These are phyloP conservation scores for Triplophysa rosa DNA, from an alignment of 2,113 vertebrate species.

Conservation along the genomic window DNA sequence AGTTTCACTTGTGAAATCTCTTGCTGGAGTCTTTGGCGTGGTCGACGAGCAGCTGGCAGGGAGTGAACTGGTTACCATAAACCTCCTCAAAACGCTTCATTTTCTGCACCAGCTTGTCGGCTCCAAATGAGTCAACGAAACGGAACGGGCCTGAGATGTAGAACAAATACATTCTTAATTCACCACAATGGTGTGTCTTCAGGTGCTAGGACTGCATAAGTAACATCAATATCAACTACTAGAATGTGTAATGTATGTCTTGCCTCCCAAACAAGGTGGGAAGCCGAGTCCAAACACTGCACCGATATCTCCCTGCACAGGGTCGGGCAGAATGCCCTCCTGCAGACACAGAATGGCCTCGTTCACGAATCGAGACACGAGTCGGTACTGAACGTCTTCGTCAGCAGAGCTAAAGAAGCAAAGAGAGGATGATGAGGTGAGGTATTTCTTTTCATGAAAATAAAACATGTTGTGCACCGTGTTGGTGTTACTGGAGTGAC, in stretches of 20 bases:
- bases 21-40: conserved; percentile 77
- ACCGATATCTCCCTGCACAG: conserved; percentile 85
- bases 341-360: conserved; percentile 84
- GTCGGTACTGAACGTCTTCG: conserved; percentile 81
- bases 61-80: conserved; percentile 82
- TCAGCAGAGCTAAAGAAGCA: conserved; percentile 72
- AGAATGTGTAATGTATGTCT: conserved; percentile 38
- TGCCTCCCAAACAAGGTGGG: conserved; percentile 84
- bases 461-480: background rate
- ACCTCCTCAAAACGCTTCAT: conserved; percentile 80
- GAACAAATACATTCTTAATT: background rate
- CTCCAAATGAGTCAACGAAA: conserved; percentile 76
- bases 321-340: conserved; percentile 81
- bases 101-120: conserved; percentile 77
- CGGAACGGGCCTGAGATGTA: conserved; percentile 81
- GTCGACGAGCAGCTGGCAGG: conserved; percentile 84
- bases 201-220: background rate
- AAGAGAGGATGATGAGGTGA: conserved; percentile 1
- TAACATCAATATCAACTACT: background rate
- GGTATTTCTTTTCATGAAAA: background rate
- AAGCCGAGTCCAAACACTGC: conserved; percentile 86
- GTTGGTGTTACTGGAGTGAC: background rate
- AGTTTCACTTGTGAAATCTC: conserved; percentile 80
- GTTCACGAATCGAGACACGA: conserved; percentile 81
- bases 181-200: conserved; percentile 1